phyloP scores from a whole-genome alignment of 2,113 vertebrate species.

The Amblyornis subalaris region DNA sequence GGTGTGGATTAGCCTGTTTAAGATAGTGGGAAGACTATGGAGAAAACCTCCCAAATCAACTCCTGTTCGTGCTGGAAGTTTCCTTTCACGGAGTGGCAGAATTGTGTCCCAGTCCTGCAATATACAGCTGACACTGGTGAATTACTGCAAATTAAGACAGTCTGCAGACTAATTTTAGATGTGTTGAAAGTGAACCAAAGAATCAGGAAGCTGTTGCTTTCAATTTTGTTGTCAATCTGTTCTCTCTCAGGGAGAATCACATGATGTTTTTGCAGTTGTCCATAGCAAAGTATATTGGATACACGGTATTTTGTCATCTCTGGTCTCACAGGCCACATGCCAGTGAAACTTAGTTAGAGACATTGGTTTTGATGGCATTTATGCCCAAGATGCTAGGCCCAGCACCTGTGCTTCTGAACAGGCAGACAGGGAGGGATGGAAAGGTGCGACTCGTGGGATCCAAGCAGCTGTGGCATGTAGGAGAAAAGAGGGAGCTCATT shows the following conservation, averaged over 20 bases:
- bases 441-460: background rate
- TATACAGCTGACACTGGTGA: background rate
- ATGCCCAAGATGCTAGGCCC: background rate
- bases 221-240: background rate
- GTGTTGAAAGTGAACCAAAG: background rate
- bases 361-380: background rate
- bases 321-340: background rate
- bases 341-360: background rate
- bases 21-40: background rate
- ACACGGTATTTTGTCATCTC: background rate
- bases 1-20: background rate
- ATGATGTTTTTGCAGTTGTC: background rate
- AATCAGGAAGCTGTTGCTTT: background rate
- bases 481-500: background rate
- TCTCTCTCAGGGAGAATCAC: background rate
- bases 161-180: background rate
- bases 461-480: background rate
- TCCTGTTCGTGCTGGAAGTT: background rate
- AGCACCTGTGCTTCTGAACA: background rate
- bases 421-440: background rate
- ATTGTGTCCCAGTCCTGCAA: background rate
- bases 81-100: background rate
- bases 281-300: background rate
- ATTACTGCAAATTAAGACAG: background rate
- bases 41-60: background rate